These are phyloP conservation scores for Lates calcarifer DNA, from an alignment of 2,113 vertebrate species.

Conservation along the genomic window DNA sequence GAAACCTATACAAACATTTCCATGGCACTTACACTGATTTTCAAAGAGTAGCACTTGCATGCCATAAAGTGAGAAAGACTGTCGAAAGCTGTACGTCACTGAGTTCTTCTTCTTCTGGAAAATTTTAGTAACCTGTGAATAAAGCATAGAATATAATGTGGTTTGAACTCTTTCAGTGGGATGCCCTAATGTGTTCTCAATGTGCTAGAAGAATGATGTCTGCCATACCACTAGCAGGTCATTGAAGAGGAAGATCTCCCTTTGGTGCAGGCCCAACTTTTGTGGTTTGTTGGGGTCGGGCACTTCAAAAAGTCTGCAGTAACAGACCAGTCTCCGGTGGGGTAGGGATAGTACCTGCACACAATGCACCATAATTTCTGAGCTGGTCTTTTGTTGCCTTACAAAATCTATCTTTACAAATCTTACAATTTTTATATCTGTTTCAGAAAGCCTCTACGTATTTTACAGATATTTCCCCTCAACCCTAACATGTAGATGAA, in stretches of 20 bases:
- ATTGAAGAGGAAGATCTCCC: slow-evolving; percentile 99
- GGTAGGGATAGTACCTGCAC: slow-evolving; percentile 93
- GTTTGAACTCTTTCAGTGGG: neutral
- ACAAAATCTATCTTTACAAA: neutral
- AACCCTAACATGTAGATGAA: neutral
- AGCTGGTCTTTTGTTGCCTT: neutral
- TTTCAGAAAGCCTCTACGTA: neutral
- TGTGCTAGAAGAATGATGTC: slow-evolving; percentile 13
- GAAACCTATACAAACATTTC: neutral
- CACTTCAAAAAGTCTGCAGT: slow-evolving; percentile 97
- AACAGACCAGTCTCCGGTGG: slow-evolving; percentile 96
- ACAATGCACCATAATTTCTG: neutral
- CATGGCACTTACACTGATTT: slow-evolving; percentile 92
- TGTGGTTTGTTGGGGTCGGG: slow-evolving; percentile 98
- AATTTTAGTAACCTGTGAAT: slow-evolving; percentile 95
- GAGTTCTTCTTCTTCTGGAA: slow-evolving; percentile 99
- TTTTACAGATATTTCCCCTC: neutral
- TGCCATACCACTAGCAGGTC: slow-evolving; percentile 95
- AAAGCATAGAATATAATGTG: neutral
- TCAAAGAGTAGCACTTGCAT: slow-evolving; percentile 98
- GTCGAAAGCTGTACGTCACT: slow-evolving; percentile 96
- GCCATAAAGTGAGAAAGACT: slow-evolving; percentile 96
- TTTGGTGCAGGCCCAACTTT: slow-evolving; percentile 95
- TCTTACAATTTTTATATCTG: neutral
- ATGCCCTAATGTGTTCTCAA: neutral